Percentiles rank a stretch among this genome's conserved stretches.
Conservation (phyloP, 2,888 invertebrate species). For the Cosmia trapezina region DNA sequence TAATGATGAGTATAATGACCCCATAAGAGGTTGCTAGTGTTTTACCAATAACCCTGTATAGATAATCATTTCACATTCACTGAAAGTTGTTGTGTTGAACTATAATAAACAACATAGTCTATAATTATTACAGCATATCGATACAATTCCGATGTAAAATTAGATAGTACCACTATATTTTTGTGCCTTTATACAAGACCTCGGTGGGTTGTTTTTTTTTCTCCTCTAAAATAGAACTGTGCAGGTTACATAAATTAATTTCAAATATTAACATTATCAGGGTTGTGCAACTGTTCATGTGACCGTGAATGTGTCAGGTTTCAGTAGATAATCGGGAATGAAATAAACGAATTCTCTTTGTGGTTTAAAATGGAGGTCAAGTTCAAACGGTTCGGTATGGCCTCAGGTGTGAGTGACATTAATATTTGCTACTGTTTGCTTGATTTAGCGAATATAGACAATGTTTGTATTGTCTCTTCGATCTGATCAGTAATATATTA, state of each 20-base stretch:
- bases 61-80: background rate
- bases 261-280: background rate
- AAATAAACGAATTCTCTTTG: background rate
- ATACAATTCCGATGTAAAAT: slow-evolving; percentile 3
- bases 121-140: background rate
- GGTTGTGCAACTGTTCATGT: slow-evolving; percentile 4
- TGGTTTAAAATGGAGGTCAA: slow-evolving; percentile 18
- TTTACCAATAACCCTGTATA: no score
- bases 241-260: background rate
- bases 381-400: slow-evolving; percentile 1
- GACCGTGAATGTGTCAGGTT: slow-evolving; percentile 11
- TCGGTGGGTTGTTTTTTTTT: slow-evolving; percentile 11
- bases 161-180: background rate
- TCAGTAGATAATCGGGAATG: background rate
- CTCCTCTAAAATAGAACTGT: background rate
- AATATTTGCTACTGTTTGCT: background rate
- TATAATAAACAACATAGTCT: background rate
- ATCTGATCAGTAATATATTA: no score
- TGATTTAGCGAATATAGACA: background rate
- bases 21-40: no score
- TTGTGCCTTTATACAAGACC: slow-evolving; percentile 19
- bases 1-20: no score
- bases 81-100: slow-evolving; percentile 2
- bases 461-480: background rate
- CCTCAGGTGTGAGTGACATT: background rate